Base-by-base conservation (phyloP, 2,113 vertebrate genomes). In the Triplophysa rosa region DNA sequence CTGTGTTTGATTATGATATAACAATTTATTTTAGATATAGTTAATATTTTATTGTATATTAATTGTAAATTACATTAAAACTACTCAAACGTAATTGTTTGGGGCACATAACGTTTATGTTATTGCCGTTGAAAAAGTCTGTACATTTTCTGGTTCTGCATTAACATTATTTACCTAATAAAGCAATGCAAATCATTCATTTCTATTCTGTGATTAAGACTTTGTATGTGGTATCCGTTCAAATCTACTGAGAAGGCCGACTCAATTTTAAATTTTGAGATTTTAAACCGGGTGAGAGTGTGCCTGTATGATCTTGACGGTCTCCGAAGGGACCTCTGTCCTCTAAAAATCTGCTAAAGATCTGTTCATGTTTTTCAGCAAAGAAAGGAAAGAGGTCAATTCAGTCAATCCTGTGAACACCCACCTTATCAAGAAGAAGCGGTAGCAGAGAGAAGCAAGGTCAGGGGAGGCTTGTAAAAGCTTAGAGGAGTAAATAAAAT, bases 401-500 rank as follows among this genome's bases (percentile, higher is more conserved):
- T 26, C 21, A 69, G 77, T 29, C 16, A 45, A 61, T 42, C 52
- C 33, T 45, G 23, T 59, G 76, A 71, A 61, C 52, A 67, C 52
- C 37, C 52, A 45, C 64, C 64, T 54, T 67, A 45, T 33, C 45
- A 14, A 45, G 42, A 67, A 58, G 40, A n/a, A 69, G 23, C 61
- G 23, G 29, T 61, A 78, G 77, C 42, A 3, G 63, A 63, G 80
- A 76, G 79, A 83, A 75, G 78, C 82, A 80, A 88, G 87, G 87
- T 87, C 84, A 80, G 66, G 16, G 10, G 79, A 73, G 76, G 77
- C 63, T 52, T 74, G 52, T 74, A 37, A 75, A 79, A 80, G 69
- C 74, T 83, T 80, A 79, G 56, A 80, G 56, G 75, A 40, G 64
- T 82, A 85, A 87, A 88, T 84, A 81, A 79, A 86, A 79, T 73